Base-by-base conservation (phyloP, 2,888 invertebrate species). In the Rhagophthalmus giganteus region DNA sequence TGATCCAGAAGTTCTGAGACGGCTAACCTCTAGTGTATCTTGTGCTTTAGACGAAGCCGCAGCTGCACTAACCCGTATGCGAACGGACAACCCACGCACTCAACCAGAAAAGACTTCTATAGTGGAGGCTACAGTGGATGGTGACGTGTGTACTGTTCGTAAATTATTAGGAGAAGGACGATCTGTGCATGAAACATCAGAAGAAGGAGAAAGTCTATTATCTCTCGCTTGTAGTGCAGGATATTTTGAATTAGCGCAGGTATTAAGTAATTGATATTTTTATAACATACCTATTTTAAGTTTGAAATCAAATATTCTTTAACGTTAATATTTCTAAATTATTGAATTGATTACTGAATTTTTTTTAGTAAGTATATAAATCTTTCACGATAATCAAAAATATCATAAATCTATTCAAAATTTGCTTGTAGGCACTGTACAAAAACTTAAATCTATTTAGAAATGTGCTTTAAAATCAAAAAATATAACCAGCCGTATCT, bases 21-120 rank as follows among this genome's bases (percentile, higher is more conserved):
- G 90, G 67, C 81, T 93, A 69, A 92, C 93, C 64, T 90, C 91
- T 41, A 91, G 91, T 66, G 76, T 76, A 34, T 74, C 94, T 67
- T 93, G 94, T 79, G 95, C 96, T 60, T 84, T 97, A 70, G 95
- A 96, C 81, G 95, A 96, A 79, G 96, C 96, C 50, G 95, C 95
- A 58, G 95, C 95, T 65, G 95, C 95, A 47, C 82, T 97, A 61
- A 95, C 94, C 63, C 88, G 94, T 74, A 95, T 96, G 94, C 87
- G 95, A 69, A 89, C 88, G 75, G 94, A 94, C 75, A 92, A 88
- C 72, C 57, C 61, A 20, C 60, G 60, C 13, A 37, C 50, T 12
- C 62, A 64, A 48, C 59, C 64, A 4, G 67, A 66, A 44, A 67
- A 68, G 53, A 67, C 64, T 7, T 89, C 92, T 39, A 79, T 95